A percentile compares a stretch with the other conserved stretches of the same genome.
These are phyloP conservation scores for Pluvianellus socialis DNA, from an alignment of 2,113 vertebrate genomes.

Conservation along the genomic window DNA sequence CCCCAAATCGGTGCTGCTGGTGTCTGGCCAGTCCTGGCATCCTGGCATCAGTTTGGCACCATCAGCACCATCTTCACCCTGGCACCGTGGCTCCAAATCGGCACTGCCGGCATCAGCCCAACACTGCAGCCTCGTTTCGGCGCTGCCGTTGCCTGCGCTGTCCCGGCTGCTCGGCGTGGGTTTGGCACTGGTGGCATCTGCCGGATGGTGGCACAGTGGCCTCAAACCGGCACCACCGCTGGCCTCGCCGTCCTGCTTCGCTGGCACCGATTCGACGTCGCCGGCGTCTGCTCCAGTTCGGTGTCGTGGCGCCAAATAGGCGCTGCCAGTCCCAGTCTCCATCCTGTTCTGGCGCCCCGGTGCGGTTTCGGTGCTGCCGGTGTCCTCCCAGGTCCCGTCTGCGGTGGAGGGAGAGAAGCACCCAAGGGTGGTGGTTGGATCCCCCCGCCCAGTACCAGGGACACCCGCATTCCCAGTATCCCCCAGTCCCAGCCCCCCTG, in stretches of 20 bases:
- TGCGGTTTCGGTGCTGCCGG: neutral
- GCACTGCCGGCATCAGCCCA: neutral
- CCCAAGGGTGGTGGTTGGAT: neutral
- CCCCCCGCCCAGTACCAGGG: too few species aligned
- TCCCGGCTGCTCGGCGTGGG: slow-evolving; percentile 12
- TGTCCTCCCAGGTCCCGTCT: neutral
- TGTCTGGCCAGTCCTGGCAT: neutral
- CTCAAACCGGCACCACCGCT: too few species aligned
- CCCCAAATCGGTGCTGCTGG: too few species aligned
- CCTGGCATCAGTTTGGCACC: neutral
- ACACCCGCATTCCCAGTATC: too few species aligned
- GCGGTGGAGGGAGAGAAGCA: neutral
- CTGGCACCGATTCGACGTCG: neutral
- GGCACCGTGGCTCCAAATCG: fast-evolving
- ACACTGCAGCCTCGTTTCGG: neutral
- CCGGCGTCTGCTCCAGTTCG: fast-evolving
- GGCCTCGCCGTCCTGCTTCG: too few species aligned
- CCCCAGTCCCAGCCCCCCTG: too few species aligned
- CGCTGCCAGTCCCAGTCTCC: neutral
- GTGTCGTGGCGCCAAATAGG: neutral
- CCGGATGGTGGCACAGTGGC: too few species aligned
- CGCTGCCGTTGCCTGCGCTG: neutral
- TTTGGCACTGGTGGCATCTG: slow-evolving; percentile 38
- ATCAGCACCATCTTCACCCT: neutral
- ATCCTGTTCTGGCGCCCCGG: neutral